These are phyloP conservation scores for Melanogrammus aeglefinus DNA, from an alignment of 2,797 vertebrate species.

Conservation along the genomic window DNA sequence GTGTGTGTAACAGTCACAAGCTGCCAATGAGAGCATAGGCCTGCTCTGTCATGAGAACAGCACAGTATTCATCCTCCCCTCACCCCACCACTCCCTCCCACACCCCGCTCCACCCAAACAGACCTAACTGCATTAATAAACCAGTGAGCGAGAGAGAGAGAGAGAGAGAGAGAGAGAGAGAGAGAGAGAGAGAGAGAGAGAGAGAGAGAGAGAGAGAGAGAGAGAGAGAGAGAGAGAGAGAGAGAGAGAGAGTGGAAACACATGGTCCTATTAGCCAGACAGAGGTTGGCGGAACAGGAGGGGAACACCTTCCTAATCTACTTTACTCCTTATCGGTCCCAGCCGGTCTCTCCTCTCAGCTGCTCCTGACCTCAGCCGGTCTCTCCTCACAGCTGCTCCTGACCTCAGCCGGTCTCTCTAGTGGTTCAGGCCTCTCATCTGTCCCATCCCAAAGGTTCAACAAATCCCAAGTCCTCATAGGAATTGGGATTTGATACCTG, in stretches of 20 bases:
- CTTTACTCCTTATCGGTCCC: conserved; percentile 68
- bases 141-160: conserved; percentile 23
- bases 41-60: conserved; percentile 71
- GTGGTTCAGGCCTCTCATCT: background rate
- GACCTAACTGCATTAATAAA: conserved; percentile 42
- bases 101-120: conserved; percentile 39
- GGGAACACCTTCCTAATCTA: conserved; percentile 74
- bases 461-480: background rate
- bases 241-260: conserved; percentile 1
- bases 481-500: too few species aligned
- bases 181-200: conserved; percentile 3
- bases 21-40: conserved; percentile 74
- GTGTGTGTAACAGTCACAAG: conserved; percentile 65
- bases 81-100: conserved; percentile 29
- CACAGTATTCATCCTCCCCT: conserved; percentile 58
- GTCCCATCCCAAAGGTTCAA: background rate
- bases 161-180: conserved; percentile 18
- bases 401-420: conserved; percentile 41
- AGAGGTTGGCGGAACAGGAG: conserved; percentile 31
- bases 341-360: conserved; percentile 31
- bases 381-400: conserved; percentile 19
- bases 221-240: background rate
- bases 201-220: conserved; percentile 6
- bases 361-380: conserved; percentile 56
- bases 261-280: background rate